These are phyloP conservation scores for Tubulanus polymorphus DNA, from an alignment of 2,888 invertebrate genomes.

Conservation along the genomic window DNA sequence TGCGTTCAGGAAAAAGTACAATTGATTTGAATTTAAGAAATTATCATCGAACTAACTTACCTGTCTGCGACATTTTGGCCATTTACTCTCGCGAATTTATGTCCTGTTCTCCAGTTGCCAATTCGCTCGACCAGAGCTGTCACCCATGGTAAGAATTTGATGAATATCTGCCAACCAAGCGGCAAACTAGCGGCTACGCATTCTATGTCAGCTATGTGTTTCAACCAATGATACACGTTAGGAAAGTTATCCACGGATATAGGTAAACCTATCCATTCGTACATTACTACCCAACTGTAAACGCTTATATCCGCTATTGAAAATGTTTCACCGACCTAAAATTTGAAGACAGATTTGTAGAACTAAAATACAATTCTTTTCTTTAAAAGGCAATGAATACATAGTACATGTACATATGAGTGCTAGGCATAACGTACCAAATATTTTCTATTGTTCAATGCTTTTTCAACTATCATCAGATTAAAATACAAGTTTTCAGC, in stretches of 20 bases:
- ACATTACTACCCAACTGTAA: slow-evolving; percentile 15
- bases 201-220: slow-evolving; percentile 1
- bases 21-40: too few species aligned
- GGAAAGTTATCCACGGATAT: slow-evolving; percentile 15
- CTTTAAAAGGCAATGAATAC: too few species aligned
- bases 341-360: too few species aligned
- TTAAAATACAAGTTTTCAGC: slow-evolving; percentile 15
- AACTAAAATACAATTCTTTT: too few species aligned
- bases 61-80: slow-evolving; percentile 3
- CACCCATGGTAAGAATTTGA: slow-evolving; percentile 6
- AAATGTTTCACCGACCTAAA: slow-evolving; percentile 15
- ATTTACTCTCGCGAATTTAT: slow-evolving; percentile 6
- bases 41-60: too few species aligned
- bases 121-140: slow-evolving; percentile 10
- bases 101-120: slow-evolving; percentile 10
- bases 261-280: slow-evolving; percentile 5
- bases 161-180: neutral
- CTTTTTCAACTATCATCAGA: slow-evolving; percentile 15
- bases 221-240: slow-evolving; percentile 14
- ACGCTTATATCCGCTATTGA: slow-evolving; percentile 18
- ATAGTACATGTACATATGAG: too few species aligned
- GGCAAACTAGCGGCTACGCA: slow-evolving; percentile 9
- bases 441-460: slow-evolving; percentile 14
- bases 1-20: too few species aligned
- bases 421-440: slow-evolving; percentile 11